These are phyloP conservation scores for Pituophis catenifer DNA, from an alignment of 2,113 vertebrate species.

Conservation along the genomic window DNA sequence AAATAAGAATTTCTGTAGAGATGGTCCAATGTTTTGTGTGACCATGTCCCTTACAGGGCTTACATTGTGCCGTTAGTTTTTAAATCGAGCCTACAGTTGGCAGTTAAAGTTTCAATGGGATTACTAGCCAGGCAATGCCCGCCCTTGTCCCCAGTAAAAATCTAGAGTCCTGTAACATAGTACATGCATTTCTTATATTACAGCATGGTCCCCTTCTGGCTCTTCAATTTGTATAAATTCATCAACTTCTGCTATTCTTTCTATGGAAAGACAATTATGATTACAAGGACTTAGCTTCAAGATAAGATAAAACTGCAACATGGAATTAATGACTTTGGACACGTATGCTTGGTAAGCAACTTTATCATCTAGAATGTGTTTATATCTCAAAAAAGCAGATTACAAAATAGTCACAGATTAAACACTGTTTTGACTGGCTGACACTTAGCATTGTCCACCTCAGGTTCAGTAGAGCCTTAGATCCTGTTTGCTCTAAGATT, in stretches of 20 bases:
- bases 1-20: background rate
- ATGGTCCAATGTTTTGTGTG: background rate
- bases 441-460: conserved; percentile 32
- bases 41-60: background rate
- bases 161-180: conserved; percentile 57
- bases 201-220: conserved; percentile 40
- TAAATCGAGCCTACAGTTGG: conserved; percentile 60
- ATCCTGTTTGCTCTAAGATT: conserved; percentile 36
- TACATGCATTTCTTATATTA: conserved; percentile 31
- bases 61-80: conserved; percentile 34
- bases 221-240: conserved; percentile 31
- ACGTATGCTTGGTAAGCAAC: conserved; percentile 47
- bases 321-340: conserved; percentile 52
- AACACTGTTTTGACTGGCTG: conserved; percentile 46
- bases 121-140: background rate
- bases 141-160: conserved; percentile 12
- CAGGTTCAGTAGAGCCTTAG: conserved; percentile 43
- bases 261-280: conserved; percentile 48
- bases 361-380: conserved; percentile 44
- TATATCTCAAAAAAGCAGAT: conserved; percentile 54
- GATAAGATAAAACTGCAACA: conserved; percentile 58
- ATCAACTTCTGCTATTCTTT: conserved; percentile 50
- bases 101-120: conserved; percentile 53
- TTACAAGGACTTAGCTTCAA: conserved; percentile 55
- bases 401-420: conserved; percentile 50